Base-by-base conservation (phyloP, 2,888 invertebrate species). In the Aphidoletes aphidimyza region DNA sequence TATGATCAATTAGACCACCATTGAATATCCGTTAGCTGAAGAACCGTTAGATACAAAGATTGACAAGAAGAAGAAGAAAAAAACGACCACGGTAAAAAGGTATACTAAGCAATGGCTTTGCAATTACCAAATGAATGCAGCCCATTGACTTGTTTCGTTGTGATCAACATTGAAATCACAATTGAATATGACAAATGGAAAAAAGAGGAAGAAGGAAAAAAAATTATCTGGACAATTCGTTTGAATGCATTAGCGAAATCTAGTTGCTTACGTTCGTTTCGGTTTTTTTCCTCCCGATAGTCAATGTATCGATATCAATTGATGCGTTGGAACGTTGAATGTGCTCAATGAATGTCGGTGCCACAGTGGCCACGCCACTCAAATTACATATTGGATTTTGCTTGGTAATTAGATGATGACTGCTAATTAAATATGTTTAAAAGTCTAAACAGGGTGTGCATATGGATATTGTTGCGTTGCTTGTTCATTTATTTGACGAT, bases 401-500 rank as follows among this genome's bases (percentile, higher is more conserved):
- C 26, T 14, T 81, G 81, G 36, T 81, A 81, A 81, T 81, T 81
- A 81, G 81, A 81, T 81, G 81, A 81, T 39, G 37, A 81, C 81
- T 81, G 81, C 81, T 81, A 81, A 81, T 81, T 81, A 81, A 81
- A 81, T n/a, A 81, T 81, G n/a, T 81, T 37, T 81, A 81, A 81
- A 81, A 37, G 37, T 81, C 37, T 81, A 37, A 37, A 81, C 37
- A n/a, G 81, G 26, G 34, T 69, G 69, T 30, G 26, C 26, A 3
- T 59, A 30, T 59, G 19, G 9, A n/a, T 6, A 19, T 14, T 22
- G 30, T 59, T 59, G 22, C 26, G 26, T 22, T 22, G 22, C 59
- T 8, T 6, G 3, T 1, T 36, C 5, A 37, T 22, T 30, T 3
- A 78, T 22, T 14, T 34, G 30, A 11, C 3, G 34, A 19, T 47